A percentile compares a stretch with the other conserved stretches of the same genome.
These are phyloP conservation scores for Anthophora plumipes DNA, from an alignment of 2,888 invertebrate species.

Conservation along the genomic window DNA sequence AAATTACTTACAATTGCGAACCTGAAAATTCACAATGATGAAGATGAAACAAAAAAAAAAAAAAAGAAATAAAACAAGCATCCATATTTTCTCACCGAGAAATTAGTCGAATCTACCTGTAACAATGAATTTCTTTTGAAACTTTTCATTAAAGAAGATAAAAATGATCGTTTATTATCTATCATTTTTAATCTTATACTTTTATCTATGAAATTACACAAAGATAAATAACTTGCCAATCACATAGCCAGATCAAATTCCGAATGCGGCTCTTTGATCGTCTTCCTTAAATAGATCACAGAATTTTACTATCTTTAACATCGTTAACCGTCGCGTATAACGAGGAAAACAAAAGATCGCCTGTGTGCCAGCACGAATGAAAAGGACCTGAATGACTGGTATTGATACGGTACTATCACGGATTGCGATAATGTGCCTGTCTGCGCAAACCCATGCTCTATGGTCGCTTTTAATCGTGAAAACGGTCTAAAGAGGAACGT, in stretches of 20 bases:
- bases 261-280: neutral
- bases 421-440: slow-evolving; percentile 1
- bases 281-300: neutral
- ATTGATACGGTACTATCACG: neutral
- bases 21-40: neutral
- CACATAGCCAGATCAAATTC: too few species aligned
- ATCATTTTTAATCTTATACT: too few species aligned
- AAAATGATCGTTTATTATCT: too few species aligned
- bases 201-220: neutral
- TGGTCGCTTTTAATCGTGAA: slow-evolving; percentile 33
- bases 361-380: neutral
- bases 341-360: neutral
- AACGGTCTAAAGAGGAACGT: neutral
- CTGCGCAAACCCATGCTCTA: neutral
- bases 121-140: too few species aligned
- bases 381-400: neutral
- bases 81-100: too few species aligned
- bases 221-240: neutral
- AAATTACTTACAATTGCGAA: neutral
- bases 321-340: too few species aligned
- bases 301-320: slow-evolving; percentile 5
- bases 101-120: too few species aligned
- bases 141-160: too few species aligned
- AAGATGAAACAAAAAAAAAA: too few species aligned
- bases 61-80: too few species aligned